Percentiles rank a stretch among this genome's conserved stretches.
phyloP scores from a whole-genome alignment of 2,797 vertebrate species.

The Tolypeutes matacus region DNA sequence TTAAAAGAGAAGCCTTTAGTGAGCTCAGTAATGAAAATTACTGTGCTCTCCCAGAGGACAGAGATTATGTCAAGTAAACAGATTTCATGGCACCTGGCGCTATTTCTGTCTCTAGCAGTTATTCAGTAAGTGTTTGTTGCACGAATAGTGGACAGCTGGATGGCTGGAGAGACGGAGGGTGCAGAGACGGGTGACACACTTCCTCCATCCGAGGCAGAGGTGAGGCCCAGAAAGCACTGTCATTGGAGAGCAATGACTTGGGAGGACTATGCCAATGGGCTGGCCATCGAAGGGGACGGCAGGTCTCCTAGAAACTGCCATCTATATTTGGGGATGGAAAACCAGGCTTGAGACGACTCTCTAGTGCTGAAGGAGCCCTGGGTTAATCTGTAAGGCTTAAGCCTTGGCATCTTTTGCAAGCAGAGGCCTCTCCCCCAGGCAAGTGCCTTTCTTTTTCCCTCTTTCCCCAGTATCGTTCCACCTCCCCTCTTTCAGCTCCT shows the following conservation, averaged over 20 bases:
- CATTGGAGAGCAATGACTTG: background rate
- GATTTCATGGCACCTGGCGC: background rate
- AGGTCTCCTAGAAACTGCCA: accelerated
- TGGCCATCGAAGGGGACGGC: accelerated
- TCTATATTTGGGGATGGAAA: accelerated
- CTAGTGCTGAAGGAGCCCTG: accelerated
- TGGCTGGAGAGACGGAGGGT: too few relatives aligned
- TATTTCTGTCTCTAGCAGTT: background rate
- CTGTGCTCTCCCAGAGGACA: accelerated
- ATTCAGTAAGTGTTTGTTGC: background rate
- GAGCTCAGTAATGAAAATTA: background rate
- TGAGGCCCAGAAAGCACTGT: accelerated
- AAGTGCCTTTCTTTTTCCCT: accelerated
- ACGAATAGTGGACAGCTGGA: background rate
- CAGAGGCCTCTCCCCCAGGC: accelerated
- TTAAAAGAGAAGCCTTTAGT: accelerated
- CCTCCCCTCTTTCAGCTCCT: background rate
- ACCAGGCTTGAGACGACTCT: background rate
- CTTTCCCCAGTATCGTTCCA: too few relatives aligned
- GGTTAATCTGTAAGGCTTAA: accelerated
- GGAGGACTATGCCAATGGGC: accelerated
- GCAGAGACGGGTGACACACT: accelerated
- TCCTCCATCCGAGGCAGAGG: background rate
- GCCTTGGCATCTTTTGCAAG: accelerated
- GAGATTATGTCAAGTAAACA: background rate